Percentiles rank a stretch among this genome's conserved stretches.
phyloP scores from a whole-genome alignment of 2,888 invertebrate genomes.

The Dromius quadrimaculatus region DNA sequence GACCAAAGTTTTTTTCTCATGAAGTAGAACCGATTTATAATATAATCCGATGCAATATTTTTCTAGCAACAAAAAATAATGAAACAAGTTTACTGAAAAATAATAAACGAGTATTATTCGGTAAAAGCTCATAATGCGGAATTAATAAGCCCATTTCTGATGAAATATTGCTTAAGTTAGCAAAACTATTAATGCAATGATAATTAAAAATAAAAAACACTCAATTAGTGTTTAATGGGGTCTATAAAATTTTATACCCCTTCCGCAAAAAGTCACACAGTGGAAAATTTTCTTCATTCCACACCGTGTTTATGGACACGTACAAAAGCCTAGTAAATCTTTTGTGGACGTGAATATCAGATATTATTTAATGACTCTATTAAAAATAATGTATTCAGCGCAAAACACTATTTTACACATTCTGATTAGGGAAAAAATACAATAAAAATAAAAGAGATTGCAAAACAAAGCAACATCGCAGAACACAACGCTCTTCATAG shows the following conservation, averaged over 20 bases:
- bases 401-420: conserved; percentile 40
- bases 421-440: conserved; percentile 40
- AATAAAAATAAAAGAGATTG: conserved; percentile 32
- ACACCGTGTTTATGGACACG: conserved; percentile 18
- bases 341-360: conserved; percentile 29
- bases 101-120: too few species aligned
- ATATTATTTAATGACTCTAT: conserved; percentile 45
- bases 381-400: conserved; percentile 47
- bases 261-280: conserved; percentile 33
- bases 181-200: conserved; percentile 15
- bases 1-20: too few species aligned
- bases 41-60: too few species aligned
- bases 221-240: conserved; percentile 21
- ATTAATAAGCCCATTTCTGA: too few species aligned
- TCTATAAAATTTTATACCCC: conserved; percentile 20
- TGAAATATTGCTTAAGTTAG: background rate
- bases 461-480: conserved; percentile 13
- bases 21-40: too few species aligned
- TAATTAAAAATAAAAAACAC: conserved; percentile 33
- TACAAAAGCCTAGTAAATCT: conserved; percentile 35
- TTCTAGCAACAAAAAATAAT: too few species aligned
- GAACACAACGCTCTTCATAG: conserved; percentile 32
- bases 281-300: conserved; percentile 27
- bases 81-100: too few species aligned
- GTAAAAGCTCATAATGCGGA: too few species aligned